phyloP scores from a whole-genome alignment of 2,113 vertebrate genomes.

The Tachycineta bicolor region DNA sequence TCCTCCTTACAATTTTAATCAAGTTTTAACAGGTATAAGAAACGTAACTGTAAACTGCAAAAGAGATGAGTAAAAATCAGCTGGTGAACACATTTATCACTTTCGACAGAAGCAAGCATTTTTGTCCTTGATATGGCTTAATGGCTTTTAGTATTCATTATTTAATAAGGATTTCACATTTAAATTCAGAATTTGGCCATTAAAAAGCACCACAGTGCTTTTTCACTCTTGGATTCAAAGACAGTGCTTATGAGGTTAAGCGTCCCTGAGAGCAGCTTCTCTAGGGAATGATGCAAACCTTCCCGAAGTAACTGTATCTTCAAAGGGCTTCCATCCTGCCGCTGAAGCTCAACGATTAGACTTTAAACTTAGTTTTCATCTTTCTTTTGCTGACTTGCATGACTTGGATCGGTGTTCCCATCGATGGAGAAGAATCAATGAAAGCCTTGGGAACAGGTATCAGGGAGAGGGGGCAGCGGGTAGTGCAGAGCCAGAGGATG shows the following conservation, averaged over 20 bases:
- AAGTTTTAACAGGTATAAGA: background rate
- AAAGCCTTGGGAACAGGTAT: background rate
- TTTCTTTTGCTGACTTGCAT: background rate
- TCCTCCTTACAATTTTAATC: background rate
- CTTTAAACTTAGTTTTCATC: background rate
- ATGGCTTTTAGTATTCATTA: background rate
- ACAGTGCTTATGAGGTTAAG: background rate
- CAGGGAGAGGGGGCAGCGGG: background rate
- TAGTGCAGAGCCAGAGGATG: fast-evolving
- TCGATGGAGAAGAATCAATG: background rate
- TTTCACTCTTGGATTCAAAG: background rate
- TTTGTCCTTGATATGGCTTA: background rate
- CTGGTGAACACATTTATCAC: background rate
- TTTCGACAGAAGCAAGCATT: background rate
- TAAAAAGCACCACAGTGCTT: background rate
- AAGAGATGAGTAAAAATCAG: background rate
- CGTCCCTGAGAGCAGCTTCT: background rate
- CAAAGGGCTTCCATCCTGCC: background rate
- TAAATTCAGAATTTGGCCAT: background rate
- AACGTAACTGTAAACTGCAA: background rate
- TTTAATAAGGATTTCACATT: background rate
- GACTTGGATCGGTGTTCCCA: background rate
- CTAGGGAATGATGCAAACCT: background rate
- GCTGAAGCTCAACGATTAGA: background rate
- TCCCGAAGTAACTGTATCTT: background rate